Conservation (phyloP, 1,140 invertebrate genomes). For the Pentalonia nigronervosa region DNA sequence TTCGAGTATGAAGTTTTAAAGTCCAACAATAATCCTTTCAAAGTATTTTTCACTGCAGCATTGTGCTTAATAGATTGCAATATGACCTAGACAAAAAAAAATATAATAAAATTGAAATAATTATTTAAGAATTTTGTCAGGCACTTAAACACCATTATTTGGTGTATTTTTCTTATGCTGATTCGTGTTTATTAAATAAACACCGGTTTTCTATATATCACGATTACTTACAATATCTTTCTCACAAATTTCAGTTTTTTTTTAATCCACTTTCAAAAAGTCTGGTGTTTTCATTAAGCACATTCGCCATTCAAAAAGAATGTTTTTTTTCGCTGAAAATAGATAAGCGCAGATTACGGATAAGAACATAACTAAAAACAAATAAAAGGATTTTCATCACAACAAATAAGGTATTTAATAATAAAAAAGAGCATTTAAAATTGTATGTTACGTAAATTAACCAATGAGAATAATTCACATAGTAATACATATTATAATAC, state of each 20-base stretch:
- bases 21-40: background rate
- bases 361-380: background rate
- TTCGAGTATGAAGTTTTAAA: slow-evolving; percentile 12
- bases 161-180: background rate
- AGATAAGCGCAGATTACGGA: background rate
- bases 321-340: background rate
- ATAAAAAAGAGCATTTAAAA: too few species aligned
- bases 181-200: background rate
- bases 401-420: background rate
- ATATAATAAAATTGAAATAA: background rate
- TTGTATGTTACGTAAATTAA: too few species aligned
- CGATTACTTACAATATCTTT: background rate
- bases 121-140: background rate
- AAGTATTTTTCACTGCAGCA: background rate
- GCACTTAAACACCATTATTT: background rate
- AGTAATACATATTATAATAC: too few species aligned
- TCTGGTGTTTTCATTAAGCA: background rate
- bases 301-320: background rate
- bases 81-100: background rate
- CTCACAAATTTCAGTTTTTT: background rate
- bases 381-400: background rate
- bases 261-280: background rate
- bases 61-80: background rate
- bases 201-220: background rate
- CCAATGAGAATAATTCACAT: too few species aligned